Conservation (phyloP, 2,797 vertebrate species). For the Labeo calbasu region DNA sequence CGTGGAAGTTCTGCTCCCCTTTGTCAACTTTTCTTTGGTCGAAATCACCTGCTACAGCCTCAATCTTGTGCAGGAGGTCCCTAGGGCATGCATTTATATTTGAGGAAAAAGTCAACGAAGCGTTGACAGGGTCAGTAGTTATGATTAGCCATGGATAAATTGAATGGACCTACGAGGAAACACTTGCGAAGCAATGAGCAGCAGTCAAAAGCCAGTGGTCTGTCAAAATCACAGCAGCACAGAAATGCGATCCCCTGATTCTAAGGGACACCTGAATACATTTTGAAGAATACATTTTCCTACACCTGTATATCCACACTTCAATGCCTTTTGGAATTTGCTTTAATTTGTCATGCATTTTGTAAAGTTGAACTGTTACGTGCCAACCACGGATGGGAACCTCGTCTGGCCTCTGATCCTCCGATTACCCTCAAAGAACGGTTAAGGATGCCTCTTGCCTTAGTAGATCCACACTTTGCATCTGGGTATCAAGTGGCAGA, state of each 20-base stretch:
- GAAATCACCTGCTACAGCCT: constrained; percentile 71
- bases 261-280: constrained; percentile 82
- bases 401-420: constrained; percentile 66
- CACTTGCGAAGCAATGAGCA: constrained; percentile 82
- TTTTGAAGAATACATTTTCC: neutral
- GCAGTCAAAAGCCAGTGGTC: constrained; percentile 85
- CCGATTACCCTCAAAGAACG: constrained; percentile 73
- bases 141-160: constrained; percentile 5
- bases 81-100: constrained; percentile 57
- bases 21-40: constrained; percentile 67
- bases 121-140: constrained; percentile 1
- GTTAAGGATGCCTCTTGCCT: constrained; percentile 36
- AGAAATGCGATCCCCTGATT: constrained; percentile 82
- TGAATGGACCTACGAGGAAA: constrained; percentile 64
- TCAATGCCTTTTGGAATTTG: neutral
- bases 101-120: neutral
- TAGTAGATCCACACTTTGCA: constrained; percentile 70
- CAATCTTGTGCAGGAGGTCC: constrained; percentile 63
- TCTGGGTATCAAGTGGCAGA: constrained; percentile 54
- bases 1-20: constrained; percentile 78
- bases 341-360: neutral
- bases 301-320: neutral
- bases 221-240: constrained; percentile 84
- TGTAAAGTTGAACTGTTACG: constrained; percentile 14
- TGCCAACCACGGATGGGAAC: constrained; percentile 79